Percentiles rank a stretch among this genome's conserved stretches.
Conservation (phyloP, 2,797 vertebrate genomes). For the Astyanax mexicanus region DNA sequence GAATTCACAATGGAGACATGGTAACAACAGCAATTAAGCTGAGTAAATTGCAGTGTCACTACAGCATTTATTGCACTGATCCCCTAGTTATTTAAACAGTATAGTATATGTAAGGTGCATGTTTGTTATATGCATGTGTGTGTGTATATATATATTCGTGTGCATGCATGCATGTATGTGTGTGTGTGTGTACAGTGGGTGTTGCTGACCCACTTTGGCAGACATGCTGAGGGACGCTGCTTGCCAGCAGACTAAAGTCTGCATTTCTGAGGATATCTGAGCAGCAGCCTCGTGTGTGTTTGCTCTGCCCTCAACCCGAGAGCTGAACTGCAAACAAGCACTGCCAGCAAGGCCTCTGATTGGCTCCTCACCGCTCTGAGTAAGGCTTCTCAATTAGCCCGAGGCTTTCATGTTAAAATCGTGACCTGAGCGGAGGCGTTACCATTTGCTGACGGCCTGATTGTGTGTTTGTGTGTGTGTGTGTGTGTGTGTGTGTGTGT, state of each 20-base stretch:
- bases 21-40: background rate
- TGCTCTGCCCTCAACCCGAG: conserved; percentile 46
- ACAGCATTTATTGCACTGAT: background rate
- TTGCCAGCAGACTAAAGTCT: conserved; percentile 77
- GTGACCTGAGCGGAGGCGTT: conserved; percentile 38
- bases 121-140: no score
- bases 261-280: conserved; percentile 69
- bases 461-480: conserved; percentile 16
- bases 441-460: conserved; percentile 19
- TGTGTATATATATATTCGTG: no score
- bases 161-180: conserved; percentile 26
- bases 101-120: background rate
- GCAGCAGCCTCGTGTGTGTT: conserved; percentile 57
- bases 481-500: no score
- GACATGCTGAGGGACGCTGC: conserved; percentile 71
- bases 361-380: conserved; percentile 44
- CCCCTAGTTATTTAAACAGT: background rate
- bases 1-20: no score
- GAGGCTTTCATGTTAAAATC: conserved; percentile 50
- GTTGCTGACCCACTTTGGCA: conserved; percentile 80
- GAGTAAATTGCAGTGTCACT: background rate
- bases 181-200: conserved; percentile 10
- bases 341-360: conserved; percentile 39
- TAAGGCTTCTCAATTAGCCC: conserved; percentile 54
- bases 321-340: conserved; percentile 49